Percentiles rank a stretch among this genome's conserved stretches.
Evolutionary conservation across 2,888 invertebrate genomes (phyloP).

Genomic region (Noctua janthe): DNA sequence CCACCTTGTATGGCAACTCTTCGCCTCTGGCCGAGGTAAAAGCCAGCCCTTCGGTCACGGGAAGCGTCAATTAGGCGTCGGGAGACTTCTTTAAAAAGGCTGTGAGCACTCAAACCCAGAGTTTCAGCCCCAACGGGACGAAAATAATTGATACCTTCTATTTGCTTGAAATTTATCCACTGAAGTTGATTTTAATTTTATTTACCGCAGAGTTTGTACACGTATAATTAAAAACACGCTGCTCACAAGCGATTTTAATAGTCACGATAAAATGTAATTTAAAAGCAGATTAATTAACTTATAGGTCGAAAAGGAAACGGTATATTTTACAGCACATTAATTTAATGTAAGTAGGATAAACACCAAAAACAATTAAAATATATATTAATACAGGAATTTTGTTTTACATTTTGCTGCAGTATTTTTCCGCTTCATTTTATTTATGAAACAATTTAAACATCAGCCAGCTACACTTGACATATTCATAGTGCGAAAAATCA

Average conservation of each 20-base stretch:
- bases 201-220: neutral
- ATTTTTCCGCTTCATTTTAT: neutral
- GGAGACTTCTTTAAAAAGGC: neutral
- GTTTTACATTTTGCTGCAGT: neutral
- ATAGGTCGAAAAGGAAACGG: constrained; percentile 13
- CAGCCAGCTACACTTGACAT: neutral
- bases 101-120: neutral
- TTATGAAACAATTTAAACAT: neutral
- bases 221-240: constrained; percentile 21
- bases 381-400: neutral
- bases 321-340: constrained; percentile 27
- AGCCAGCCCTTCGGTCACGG: neutral
- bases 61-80: neutral
- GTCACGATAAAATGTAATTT: constrained; percentile 34
- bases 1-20: neutral
- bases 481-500: neutral
- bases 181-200: neutral
- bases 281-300: constrained; percentile 32
- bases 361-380: neutral
- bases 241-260: constrained; percentile 23
- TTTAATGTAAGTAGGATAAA: neutral
- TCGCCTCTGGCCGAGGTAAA: neutral
- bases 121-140: neutral
- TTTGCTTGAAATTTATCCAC: neutral
- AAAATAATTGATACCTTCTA: neutral